Percentiles rank a stretch among this genome's conserved stretches.
Evolutionary conservation across 2,113 vertebrate genomes (phyloP).

Genomic region (Tauraco erythrolophus): DNA sequence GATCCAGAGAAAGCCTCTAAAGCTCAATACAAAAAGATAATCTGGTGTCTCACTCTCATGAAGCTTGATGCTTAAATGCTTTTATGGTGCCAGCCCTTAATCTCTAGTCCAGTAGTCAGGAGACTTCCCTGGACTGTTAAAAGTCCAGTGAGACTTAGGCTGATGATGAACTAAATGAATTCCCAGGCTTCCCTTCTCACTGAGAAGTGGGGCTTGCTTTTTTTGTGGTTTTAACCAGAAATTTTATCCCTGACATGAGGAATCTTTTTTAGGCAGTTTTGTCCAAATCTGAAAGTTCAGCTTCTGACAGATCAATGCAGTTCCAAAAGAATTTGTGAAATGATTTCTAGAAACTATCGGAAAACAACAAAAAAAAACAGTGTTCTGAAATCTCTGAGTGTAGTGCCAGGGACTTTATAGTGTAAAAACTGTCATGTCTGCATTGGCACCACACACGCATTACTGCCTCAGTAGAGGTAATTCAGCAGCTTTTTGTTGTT

Average conservation of each 20-base stretch:
- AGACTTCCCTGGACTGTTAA: not conserved
- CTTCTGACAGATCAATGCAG: not conserved
- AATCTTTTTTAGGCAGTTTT: not conserved
- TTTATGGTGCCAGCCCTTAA: constrained; percentile 16
- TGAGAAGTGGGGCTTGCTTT: not conserved
- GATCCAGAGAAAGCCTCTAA: not conserved
- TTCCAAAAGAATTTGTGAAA: constrained; percentile 47
- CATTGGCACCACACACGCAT: not conserved
- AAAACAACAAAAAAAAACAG: not conserved
- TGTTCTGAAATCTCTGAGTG: not conserved
- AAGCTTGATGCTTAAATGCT: not conserved
- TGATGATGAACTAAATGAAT: constrained; percentile 28
- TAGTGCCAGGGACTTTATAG: not conserved
- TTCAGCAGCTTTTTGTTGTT: constrained; percentile 1
- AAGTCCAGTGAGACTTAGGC: not conserved
- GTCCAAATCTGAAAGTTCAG: constrained; percentile 17
- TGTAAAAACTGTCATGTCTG: constrained; percentile 1
- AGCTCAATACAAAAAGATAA: not conserved
- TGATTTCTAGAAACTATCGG: constrained; percentile 9
- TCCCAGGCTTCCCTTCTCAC: constrained; percentile 30
- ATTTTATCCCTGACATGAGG: constrained; percentile 33
- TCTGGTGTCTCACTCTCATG: not conserved
- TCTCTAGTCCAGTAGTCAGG: not conserved
- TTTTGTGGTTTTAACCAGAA: constrained; percentile 45
- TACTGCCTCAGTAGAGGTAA: not conserved